A percentile compares a stretch with the other conserved stretches of the same genome.
These are phyloP conservation scores for Petrolisthes cinctipes DNA, from an alignment of 2,888 invertebrate genomes.

Conservation along the genomic window DNA sequence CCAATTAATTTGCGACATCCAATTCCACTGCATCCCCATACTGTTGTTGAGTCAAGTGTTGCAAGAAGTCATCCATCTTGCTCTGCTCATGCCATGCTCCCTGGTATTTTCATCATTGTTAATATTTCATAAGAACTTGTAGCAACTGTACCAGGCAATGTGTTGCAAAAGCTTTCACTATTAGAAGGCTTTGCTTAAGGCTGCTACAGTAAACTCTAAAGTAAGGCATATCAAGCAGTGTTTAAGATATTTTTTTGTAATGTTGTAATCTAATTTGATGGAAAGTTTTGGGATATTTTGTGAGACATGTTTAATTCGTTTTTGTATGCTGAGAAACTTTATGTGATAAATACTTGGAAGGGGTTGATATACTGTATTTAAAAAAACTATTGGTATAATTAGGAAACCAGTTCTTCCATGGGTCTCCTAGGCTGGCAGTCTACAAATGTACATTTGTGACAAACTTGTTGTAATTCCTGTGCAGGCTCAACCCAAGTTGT, in stretches of 20 bases:
- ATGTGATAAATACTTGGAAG: constrained; percentile 12
- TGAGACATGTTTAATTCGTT: constrained; percentile 26
- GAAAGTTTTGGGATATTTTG: constrained; percentile 28
- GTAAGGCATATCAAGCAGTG: constrained; percentile 48
- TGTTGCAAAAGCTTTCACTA: constrained; percentile 43
- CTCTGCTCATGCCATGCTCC: constrained; percentile 38
- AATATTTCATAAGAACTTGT: constrained; percentile 36
- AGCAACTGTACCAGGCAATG: constrained; percentile 27
- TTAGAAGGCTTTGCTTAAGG: constrained; percentile 54
- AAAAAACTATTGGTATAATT: constrained; percentile 42
- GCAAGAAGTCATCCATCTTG: constrained; percentile 45
- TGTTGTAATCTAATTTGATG: constrained; percentile 37
- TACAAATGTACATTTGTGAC: constrained; percentile 58
- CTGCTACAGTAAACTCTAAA: constrained; percentile 43
- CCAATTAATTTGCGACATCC: constrained; percentile 52
- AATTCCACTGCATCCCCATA: constrained; percentile 27
- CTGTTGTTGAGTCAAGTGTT: constrained; percentile 26
- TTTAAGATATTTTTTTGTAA: constrained; percentile 31
- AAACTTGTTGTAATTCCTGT: constrained; percentile 45
- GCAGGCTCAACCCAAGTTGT: constrained; percentile 41
- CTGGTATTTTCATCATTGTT: constrained; percentile 43
- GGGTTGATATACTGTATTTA: constrained; percentile 4
- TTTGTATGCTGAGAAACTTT: constrained; percentile 15
- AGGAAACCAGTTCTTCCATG: constrained; percentile 60
- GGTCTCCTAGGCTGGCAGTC: constrained; percentile 54